Percentiles rank a stretch among this genome's conserved stretches.
Evolutionary conservation across 2,797 vertebrate species (phyloP).

Genomic region (Ctenochaetus hawaiiensis): DNA sequence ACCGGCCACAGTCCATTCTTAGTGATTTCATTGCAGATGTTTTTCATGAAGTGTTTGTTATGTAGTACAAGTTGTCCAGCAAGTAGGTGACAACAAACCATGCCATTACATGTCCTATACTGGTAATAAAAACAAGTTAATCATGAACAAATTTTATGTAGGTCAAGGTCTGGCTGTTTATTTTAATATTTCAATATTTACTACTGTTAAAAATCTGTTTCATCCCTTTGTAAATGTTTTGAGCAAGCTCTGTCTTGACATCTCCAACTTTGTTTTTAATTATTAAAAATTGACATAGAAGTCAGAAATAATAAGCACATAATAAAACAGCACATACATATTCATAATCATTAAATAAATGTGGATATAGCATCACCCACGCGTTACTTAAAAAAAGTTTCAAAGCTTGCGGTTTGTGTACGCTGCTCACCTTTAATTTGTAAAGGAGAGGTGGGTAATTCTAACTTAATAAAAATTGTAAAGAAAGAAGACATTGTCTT

Average conservation of each 20-base stretch:
- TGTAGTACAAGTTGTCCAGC: not conserved
- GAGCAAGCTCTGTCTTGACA: slow-evolving; percentile 4
- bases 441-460: too few relatives aligned
- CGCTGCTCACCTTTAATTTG: not conserved
- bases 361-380: not conserved
- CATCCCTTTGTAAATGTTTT: not conserved
- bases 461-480: too few relatives aligned
- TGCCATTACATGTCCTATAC: slow-evolving; percentile 23
- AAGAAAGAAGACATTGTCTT: not conserved
- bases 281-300: too few relatives aligned
- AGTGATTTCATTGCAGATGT: not conserved
- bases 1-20: too few relatives aligned
- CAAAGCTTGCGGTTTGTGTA: not conserved
- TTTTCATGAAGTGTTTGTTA: not conserved
- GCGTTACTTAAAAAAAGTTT: not conserved
- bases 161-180: slow-evolving; percentile 55
- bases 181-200: slow-evolving; percentile 4
- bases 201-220: slow-evolving; percentile 16
- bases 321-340: too few relatives aligned
- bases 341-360: not conserved
- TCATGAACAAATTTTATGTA: slow-evolving; percentile 40
- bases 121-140: slow-evolving; percentile 42
- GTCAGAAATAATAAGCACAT: too few relatives aligned
- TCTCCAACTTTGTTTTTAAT: too few relatives aligned
- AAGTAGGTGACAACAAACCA: slow-evolving; percentile 41